These are phyloP conservation scores for Sebastes fasciatus DNA, from an alignment of 2,113 vertebrate genomes.

Conservation along the genomic window DNA sequence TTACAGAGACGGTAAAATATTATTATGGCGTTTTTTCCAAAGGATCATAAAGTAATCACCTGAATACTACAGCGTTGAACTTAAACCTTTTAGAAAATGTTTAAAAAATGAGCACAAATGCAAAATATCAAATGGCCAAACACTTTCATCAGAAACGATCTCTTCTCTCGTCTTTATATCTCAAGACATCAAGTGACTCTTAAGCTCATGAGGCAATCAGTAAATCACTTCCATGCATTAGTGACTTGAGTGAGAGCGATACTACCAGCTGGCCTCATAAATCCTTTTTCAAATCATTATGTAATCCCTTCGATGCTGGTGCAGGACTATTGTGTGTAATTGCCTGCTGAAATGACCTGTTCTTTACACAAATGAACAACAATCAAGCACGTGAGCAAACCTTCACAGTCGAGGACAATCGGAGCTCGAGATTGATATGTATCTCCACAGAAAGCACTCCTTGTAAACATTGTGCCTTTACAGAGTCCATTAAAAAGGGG, in stretches of 20 bases:
- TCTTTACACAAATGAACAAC: neutral
- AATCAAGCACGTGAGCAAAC: neutral
- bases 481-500: slow-evolving; percentile 5
- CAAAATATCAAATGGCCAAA: neutral
- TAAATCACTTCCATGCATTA: slow-evolving; percentile 54
- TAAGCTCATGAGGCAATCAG: slow-evolving; percentile 22
- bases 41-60: neutral
- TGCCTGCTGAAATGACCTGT: neutral
- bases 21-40: neutral
- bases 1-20: neutral
- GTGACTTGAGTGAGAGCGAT: slow-evolving; percentile 21
- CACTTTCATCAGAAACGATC: neutral
- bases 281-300: slow-evolving; percentile 28
- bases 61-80: neutral
- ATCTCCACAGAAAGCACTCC: neutral
- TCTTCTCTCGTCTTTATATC: slow-evolving; percentile 25
- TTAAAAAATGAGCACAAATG: neutral
- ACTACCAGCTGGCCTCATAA: slow-evolving; percentile 23
- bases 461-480: slow-evolving; percentile 28
- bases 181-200: slow-evolving; percentile 29
- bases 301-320: slow-evolving; percentile 10
- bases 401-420: neutral
- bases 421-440: neutral
- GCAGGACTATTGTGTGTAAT: neutral
- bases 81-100: neutral